Base-by-base conservation (phyloP, 2,888 invertebrate genomes). In the Acrobasis consociella region DNA sequence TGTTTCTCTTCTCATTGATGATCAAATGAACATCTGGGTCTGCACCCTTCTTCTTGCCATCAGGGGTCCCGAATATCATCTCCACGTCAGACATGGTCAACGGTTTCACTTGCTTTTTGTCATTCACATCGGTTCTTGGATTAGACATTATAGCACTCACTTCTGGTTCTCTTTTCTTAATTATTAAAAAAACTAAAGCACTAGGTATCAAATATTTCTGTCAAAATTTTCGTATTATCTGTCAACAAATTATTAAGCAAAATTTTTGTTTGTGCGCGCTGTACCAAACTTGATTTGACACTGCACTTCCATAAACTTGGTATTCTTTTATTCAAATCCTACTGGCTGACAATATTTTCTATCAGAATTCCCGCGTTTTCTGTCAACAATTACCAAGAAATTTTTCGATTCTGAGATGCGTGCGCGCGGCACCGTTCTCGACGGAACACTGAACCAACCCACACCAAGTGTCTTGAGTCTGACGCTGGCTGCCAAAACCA, bases 51-150 rank as follows among this genome's bases (percentile, higher is more conserved):
- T 78, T 80, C 7, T 77, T 73, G 0, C 78, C 72, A 13, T 67
- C 67, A 5, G 84, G 80, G 9, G 69, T 82, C 0, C 89, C 89
- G 64, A 90, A 91, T 62, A 91, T 77, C 79, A 78, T 80, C 55
- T 87, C 87, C 0, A 91, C 71, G 8, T 80, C 82, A 22, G 81
- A 80, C 38, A 77, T 62, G 51, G 88, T 82, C 58, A 79, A 17
- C 8, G 72, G 61, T 58, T 72, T 75, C 2, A 67, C 69, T 49
- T 70, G 62, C 58, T 66, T 71, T 9, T 65, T 66, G 2, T 65
- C 46, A 46, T 70, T 67, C 3, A 75, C 69, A 63, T 71, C 80
- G 10, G 74, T 70, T 37, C 74, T 71, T 1, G 46, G 1, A n/a
- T 62, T 70, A 31, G 72, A 65, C 71, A 73, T 72, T 49, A 53